Percentiles rank a stretch among this genome's conserved stretches.
These are phyloP conservation scores for Enhydra lutris DNA, from an alignment of 2,113 vertebrate genomes.

Conservation along the genomic window DNA sequence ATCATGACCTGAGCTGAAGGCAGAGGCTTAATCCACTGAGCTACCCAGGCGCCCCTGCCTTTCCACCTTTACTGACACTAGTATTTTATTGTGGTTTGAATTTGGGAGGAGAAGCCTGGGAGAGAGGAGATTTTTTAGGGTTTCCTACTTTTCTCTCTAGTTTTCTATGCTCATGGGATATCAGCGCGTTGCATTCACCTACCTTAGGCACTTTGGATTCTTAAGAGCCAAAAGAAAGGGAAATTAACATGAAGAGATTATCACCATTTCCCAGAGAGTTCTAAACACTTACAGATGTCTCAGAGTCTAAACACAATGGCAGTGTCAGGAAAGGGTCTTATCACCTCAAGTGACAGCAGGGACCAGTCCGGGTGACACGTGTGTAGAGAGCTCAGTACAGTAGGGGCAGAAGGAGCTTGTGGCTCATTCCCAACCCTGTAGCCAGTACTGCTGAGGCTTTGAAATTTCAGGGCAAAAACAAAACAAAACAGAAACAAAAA, in stretches of 20 bases:
- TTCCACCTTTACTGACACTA: background rate
- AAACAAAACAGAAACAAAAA: no score
- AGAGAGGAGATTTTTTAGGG: background rate
- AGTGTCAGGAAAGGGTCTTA: background rate
- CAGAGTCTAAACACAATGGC: background rate
- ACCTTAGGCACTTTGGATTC: background rate
- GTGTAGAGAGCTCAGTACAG: background rate
- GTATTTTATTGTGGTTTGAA: background rate
- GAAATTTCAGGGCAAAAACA: background rate
- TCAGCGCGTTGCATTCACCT: accelerated
- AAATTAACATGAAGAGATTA: background rate
- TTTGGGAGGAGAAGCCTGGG: background rate
- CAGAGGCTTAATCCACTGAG: no score
- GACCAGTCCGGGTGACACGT: accelerated
- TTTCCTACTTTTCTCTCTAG: background rate
- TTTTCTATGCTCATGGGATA: background rate
- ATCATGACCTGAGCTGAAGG: no score
- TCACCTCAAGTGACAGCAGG: background rate
- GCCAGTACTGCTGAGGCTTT: background rate
- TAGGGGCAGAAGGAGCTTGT: background rate
- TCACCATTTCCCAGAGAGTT: background rate
- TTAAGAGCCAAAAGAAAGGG: background rate
- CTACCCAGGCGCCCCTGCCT: no score
- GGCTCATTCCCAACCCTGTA: background rate
- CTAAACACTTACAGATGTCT: background rate